Percentiles rank a stretch among this genome's conserved stretches.
Conservation (phyloP, 2,888 invertebrate species). For the Limenitis camilla region DNA sequence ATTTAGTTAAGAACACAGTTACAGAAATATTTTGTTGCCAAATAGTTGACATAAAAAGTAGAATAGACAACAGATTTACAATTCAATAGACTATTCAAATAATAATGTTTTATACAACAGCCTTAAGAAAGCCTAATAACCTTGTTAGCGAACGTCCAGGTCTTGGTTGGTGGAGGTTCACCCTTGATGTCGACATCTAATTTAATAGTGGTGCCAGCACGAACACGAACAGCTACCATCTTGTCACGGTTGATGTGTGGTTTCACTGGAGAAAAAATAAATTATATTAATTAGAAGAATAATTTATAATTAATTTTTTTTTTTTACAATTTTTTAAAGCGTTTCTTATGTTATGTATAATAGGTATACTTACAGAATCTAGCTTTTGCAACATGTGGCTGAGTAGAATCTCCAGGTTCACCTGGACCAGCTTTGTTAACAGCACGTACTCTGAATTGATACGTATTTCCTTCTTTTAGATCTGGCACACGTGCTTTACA, state of each 20-base stretch:
- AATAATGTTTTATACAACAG: not conserved
- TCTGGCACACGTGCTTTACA: constrained; percentile 89
- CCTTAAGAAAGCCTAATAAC: constrained; percentile 30
- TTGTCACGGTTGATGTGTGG: constrained; percentile 97
- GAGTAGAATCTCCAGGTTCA: constrained; percentile 91
- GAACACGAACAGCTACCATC: constrained; percentile 88
- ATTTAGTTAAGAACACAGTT: too few relatives aligned
- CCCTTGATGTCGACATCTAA: constrained; percentile 96
- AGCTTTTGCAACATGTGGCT: constrained; percentile 90
- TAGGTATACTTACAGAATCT: constrained; percentile 81
- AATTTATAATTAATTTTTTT: too few relatives aligned
- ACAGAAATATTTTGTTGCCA: too few relatives aligned
- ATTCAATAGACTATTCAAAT: too few relatives aligned
- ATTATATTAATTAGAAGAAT: not conserved
- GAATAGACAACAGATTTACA: too few relatives aligned
- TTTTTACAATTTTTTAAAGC: too few relatives aligned
- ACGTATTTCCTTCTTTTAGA: constrained; percentile 91
- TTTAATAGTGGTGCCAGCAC: constrained; percentile 92
- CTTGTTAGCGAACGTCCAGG: constrained; percentile 83
- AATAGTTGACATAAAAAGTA: too few relatives aligned
- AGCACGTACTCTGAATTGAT: constrained; percentile 96
- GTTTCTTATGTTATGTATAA: not conserved
- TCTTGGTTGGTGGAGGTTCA: constrained; percentile 94
- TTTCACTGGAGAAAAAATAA: constrained; percentile 78
- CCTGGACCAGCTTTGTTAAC: constrained; percentile 96